Percentiles rank a stretch among this genome's conserved stretches.
Conservation (phyloP, 2,888 invertebrate genomes). For the Macropis europaea region DNA sequence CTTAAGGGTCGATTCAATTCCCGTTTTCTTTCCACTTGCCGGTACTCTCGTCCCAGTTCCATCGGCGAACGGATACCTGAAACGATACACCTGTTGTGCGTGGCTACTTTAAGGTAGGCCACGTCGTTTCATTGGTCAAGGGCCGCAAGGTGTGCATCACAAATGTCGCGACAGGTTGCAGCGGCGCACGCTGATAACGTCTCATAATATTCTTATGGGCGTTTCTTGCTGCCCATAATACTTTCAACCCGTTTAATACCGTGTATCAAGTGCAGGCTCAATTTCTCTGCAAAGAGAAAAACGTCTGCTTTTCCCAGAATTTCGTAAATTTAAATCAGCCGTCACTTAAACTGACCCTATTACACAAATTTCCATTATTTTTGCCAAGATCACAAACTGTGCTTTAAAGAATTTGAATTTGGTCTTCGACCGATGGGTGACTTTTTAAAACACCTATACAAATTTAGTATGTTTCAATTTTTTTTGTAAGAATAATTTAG, state of each 20-base stretch:
- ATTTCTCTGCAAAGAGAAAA: too few relatives aligned
- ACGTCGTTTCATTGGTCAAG: constrained; percentile 38
- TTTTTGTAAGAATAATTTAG: too few relatives aligned
- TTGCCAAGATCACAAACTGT: too few relatives aligned
- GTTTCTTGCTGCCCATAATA: neutral
- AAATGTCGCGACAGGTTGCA: constrained; percentile 42
- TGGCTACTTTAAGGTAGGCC: constrained; percentile 47
- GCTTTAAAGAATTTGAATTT: too few relatives aligned
- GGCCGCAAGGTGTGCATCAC: constrained; percentile 42
- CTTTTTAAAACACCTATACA: too few relatives aligned
- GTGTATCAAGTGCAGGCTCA: too few relatives aligned
- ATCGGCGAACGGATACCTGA: constrained; percentile 29
- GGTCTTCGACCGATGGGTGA: too few relatives aligned
- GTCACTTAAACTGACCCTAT: too few relatives aligned
- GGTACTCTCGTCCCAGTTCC: constrained; percentile 25
- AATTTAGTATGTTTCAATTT: too few relatives aligned
- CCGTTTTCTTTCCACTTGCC: neutral
- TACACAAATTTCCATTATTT: too few relatives aligned
- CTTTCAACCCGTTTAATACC: neutral
- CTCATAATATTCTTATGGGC: neutral
- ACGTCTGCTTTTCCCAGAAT: too few relatives aligned
- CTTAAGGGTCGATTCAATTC: constrained; percentile 14
- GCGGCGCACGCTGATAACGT: constrained; percentile 29
- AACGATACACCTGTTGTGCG: constrained; percentile 28
- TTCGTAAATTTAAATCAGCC: too few relatives aligned